phyloP scores from a whole-genome alignment of 2,888 invertebrate genomes.

The Scaptodrosophila latifasciaeformis region DNA sequence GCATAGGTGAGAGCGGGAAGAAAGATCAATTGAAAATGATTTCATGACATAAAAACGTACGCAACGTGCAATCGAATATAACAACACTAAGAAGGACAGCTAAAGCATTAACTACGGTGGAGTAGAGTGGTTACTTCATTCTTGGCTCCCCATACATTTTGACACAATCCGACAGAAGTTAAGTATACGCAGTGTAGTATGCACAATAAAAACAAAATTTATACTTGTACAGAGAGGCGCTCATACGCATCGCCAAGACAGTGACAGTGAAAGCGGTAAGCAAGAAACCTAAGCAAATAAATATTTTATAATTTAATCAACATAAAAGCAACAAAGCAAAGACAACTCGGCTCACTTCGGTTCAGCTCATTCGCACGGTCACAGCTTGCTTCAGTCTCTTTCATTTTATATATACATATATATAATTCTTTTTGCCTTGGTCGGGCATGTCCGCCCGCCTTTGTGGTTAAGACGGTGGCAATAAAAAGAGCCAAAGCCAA shows the following conservation, averaged over 20 bases:
- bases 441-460: conserved; percentile 31
- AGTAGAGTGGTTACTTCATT: not conserved
- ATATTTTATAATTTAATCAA: conserved; percentile 69
- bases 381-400: too few relatives aligned
- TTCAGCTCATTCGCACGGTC: too few relatives aligned
- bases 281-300: conserved; percentile 43
- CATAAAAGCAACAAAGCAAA: conserved; percentile 64
- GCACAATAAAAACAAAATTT: conserved; percentile 53
- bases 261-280: conserved; percentile 7
- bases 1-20: not conserved
- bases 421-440: too few relatives aligned
- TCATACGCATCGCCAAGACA: not conserved
- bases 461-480: conserved; percentile 43
- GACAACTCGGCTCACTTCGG: conserved; percentile 31
- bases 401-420: too few relatives aligned
- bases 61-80: not conserved
- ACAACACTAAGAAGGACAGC: not conserved
- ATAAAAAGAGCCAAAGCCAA: conserved; percentile 1
- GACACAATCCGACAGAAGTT: conserved; percentile 28
- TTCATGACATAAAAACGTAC: conserved; percentile 13
- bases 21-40: conserved; percentile 22
- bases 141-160: not conserved
- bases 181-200: conserved; percentile 45
- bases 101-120: not conserved
- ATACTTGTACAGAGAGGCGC: conserved; percentile 24